Base-by-base conservation (phyloP, 2,888 invertebrate species). In the Dasysyrphus albostriatus region DNA sequence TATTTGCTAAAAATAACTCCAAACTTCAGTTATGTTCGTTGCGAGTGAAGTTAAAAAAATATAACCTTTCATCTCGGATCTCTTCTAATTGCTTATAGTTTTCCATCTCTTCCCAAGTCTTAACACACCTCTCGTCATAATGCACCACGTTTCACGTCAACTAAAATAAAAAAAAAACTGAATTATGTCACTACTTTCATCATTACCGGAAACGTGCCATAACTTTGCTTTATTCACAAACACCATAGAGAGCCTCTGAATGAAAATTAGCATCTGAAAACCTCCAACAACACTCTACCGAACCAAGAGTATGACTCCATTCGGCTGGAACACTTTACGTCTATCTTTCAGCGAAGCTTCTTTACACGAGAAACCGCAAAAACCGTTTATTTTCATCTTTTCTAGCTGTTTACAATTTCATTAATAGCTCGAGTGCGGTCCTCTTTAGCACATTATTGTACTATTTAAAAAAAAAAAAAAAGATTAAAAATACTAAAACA, bases 161-260 rank as follows among this genome's bases (percentile, higher is more conserved):
- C n/a, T 6, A 34, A 76, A 37, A 77, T 54, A 16, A n/a, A 63
- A 32, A 72, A 84, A 56, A 78, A 82, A 34, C 16, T 49, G 47
- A 85, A 85, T 85, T 85, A 85, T 85, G 85, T 82, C 85, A 85
- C 77, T 74, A 78, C 82, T 87, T 82, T 87, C 87, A 83, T 79
- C 87, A 83, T 74, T 56, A 79, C 87, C 87, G 87, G 87, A 87
- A 87, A 83, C 67, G 70, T 79, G 87, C 83, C 83, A 87, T 87
- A 78, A 87, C 83, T 83, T 32, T 47, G 47, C 29, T 51, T 47
- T 81, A 81, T 73, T 87, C 79, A 85, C 77, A 85, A 69, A 65
- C 63, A 58, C 70, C 14, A 67, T 6, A 16, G 6, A 34, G 29
- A 49, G 47, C n/a, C 19, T 67, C 58, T 83, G 78, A 83, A 87